Conservation (phyloP, 2,797 vertebrate species). For the Sebastes melanostomus region DNA sequence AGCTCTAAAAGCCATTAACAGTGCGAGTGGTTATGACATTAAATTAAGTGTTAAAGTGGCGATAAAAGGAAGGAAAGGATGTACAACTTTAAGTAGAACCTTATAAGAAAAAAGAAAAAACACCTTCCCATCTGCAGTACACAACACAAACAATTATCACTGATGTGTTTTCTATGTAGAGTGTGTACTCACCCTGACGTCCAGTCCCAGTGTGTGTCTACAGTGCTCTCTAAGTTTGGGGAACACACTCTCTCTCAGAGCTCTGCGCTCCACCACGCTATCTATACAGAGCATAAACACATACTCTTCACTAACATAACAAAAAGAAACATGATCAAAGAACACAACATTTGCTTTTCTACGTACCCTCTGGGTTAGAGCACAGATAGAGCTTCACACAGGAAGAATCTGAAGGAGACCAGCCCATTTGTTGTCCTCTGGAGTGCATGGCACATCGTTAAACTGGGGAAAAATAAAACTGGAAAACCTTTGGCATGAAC, state of each 20-base stretch:
- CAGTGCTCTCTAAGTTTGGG: conserved; percentile 80
- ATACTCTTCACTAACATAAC: not conserved
- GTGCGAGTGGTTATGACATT: not conserved
- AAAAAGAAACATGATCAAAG: not conserved
- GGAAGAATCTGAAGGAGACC: not conserved
- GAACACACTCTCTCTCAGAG: conserved; percentile 78
- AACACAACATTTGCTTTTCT: not conserved
- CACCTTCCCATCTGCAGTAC: not conserved
- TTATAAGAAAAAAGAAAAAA: not conserved
- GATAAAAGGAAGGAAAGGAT: not conserved
- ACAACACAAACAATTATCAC: not conserved
- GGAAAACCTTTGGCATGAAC: not conserved
- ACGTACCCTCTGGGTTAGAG: conserved; percentile 82
- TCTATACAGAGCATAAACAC: conserved; percentile 62
- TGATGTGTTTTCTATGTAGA: not conserved
- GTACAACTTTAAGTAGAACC: not conserved
- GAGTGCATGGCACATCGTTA: not conserved
- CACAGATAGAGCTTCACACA: conserved; percentile 83
- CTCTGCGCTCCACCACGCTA: conserved; percentile 75
- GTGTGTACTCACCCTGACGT: conserved; percentile 78
- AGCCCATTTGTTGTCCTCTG: conserved; percentile 27
- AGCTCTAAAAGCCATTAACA: not conserved
- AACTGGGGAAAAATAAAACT: not conserved
- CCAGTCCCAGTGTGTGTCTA: conserved; percentile 73
- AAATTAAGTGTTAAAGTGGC: not conserved